A percentile compares a stretch with the other conserved stretches of the same genome.
phyloP scores from a whole-genome alignment of 2,888 invertebrate species.

The Leptopilina syphax region DNA sequence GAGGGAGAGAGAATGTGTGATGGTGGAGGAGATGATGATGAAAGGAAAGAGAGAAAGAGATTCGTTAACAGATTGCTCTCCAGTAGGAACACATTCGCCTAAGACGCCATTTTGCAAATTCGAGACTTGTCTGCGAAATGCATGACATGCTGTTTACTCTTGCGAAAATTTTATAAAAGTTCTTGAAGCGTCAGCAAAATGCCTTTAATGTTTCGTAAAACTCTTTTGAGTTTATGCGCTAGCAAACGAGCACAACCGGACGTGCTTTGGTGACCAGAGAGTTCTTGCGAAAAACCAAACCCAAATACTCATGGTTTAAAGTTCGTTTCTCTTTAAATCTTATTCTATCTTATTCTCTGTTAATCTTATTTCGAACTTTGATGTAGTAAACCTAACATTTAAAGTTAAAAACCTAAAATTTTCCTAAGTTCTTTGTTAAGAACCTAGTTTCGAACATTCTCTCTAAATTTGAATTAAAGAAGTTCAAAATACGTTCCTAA shows the following conservation, averaged over 20 bases:
- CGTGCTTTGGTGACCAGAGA: conserved; percentile 33
- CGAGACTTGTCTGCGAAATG: conserved; percentile 61
- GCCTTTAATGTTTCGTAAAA: conserved; percentile 33
- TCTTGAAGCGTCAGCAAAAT: conserved; percentile 45
- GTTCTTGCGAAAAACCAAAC: conserved; percentile 36
- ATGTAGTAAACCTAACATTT: too few species aligned
- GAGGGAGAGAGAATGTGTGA: conserved; percentile 22
- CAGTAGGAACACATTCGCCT: conserved; percentile 25
- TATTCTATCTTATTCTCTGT: neutral
- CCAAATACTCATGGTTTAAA: conserved; percentile 22
- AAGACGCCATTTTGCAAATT: conserved; percentile 61
- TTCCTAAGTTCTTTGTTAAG: too few species aligned
- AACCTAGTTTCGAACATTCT: neutral
- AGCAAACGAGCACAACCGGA: conserved; percentile 37
- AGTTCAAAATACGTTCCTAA: neutral
- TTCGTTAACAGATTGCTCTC: conserved; percentile 44
- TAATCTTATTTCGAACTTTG: too few species aligned
- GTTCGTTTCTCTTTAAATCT: neutral
- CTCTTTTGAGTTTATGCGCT: conserved; percentile 25
- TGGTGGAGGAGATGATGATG: conserved; percentile 6
- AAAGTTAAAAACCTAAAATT: too few species aligned
- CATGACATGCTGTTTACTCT: conserved; percentile 58
- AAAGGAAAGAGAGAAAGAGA: conserved; percentile 42
- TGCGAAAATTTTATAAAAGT: conserved; percentile 54
- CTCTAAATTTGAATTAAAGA: neutral